A percentile compares a stretch with the other conserved stretches of the same genome.
These are phyloP conservation scores for Andrena praecox DNA, from an alignment of 2,888 invertebrate species.

Conservation along the genomic window DNA sequence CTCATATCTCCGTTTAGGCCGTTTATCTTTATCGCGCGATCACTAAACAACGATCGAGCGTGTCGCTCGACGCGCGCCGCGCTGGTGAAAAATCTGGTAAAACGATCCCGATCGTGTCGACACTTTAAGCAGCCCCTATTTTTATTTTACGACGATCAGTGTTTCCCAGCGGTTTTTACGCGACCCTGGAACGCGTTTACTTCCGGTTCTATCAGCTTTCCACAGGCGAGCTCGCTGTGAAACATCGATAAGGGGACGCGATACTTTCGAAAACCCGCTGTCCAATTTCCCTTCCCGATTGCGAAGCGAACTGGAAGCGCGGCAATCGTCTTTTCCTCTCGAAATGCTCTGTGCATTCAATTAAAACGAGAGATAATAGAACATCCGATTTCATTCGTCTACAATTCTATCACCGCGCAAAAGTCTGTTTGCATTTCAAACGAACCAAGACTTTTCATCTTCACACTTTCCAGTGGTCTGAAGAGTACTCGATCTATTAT, in stretches of 20 bases:
- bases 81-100: not conserved
- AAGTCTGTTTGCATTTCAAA: too few relatives aligned
- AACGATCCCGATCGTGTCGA: conserved; percentile 15
- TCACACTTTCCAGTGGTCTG: too few relatives aligned
- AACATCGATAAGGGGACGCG: conserved; percentile 28
- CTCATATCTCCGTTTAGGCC: not conserved
- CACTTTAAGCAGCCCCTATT: conserved; percentile 5
- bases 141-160: conserved; percentile 27
- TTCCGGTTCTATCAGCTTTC: conserved; percentile 13
- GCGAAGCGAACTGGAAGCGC: not conserved
- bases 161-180: not conserved
- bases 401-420: too few relatives aligned
- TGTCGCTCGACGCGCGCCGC: not conserved
- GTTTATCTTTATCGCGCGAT: not conserved
- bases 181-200: not conserved
- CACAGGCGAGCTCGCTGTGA: not conserved
- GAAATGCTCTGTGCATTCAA: too few relatives aligned
- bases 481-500: too few relatives aligned
- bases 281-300: not conserved
- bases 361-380: too few relatives aligned
- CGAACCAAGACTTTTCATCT: too few relatives aligned
- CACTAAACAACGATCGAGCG: not conserved
- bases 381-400: too few relatives aligned
- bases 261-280: not conserved
- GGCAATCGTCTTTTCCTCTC: not conserved